phyloP scores from a whole-genome alignment of 2,113 vertebrate genomes.

The Oncorhynchus kisutch region DNA sequence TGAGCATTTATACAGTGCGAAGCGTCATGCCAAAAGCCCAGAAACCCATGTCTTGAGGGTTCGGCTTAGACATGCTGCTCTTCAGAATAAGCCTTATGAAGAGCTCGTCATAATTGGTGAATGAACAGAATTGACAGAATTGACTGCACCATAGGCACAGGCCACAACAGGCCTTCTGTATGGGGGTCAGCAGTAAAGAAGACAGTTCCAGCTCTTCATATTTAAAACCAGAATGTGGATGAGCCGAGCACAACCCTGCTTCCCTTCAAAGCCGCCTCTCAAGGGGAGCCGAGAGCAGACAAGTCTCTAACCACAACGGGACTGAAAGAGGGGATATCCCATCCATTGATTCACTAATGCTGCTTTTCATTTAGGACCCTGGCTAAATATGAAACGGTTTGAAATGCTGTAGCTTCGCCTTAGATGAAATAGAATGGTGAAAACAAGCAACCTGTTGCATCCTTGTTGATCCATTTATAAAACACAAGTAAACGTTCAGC shows the following conservation, averaged over 20 bases:
- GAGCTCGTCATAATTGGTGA: constrained; percentile 58
- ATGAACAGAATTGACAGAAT: constrained; percentile 54
- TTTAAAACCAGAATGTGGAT: constrained; percentile 13
- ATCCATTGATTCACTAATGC: not conserved
- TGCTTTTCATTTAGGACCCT: constrained; percentile 3
- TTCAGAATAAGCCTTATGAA: constrained; percentile 35
- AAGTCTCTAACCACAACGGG: constrained; percentile 27
- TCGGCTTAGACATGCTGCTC: constrained; percentile 52
- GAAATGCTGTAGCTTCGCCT: not conserved
- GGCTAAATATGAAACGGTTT: not conserved
- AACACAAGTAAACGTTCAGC: not conserved
- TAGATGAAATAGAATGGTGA: not conserved
- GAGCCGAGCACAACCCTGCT: constrained; percentile 33
- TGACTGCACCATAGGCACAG: constrained; percentile 49
- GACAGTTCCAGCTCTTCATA: no score
- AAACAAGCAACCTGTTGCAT: not conserved
- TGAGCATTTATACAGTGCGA: constrained; percentile 1
- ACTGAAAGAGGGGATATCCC: constrained; percentile 24
- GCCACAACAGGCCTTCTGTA: constrained; percentile 47
- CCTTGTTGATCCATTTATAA: not conserved
- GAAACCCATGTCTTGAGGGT: constrained; percentile 33
- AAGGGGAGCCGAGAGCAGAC: not conserved
- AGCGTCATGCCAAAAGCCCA: constrained; percentile 28
- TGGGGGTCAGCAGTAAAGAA: not conserved
- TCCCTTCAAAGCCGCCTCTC: not conserved